Evolutionary conservation across 2,113 vertebrate genomes (phyloP), one percentile per base, ranked within the genome.

Genomic region (Holacanthus passer): DNA sequence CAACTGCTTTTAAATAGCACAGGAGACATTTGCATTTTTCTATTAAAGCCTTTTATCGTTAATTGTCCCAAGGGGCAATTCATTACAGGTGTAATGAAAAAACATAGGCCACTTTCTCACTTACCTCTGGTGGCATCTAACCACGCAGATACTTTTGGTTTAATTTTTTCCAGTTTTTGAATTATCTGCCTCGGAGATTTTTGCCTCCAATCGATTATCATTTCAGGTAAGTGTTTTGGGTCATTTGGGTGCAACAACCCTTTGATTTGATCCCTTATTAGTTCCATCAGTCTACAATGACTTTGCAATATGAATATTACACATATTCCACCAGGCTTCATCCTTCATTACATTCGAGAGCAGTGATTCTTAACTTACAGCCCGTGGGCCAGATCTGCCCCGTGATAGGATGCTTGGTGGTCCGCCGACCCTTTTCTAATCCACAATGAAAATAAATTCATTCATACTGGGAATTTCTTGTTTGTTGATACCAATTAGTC

Each of bases 11-110:
- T 8, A 63, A 22, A 47, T 7, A 24, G 11, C 13, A 62, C 20
- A 59, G n/a, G n/a, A n/a, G 12, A 59, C 27, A 31, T 27, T 53
- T 31, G 45, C 67, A 24, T 72, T 56, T 53, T 83, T n/a, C n/a
- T 48, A 37, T 59, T 32, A 37, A 47, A 7, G 43, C 45, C 27
- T 43, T 31, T 10, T 32, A 59, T 45, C 39, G 9, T 27, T 0
- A 3, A 2, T 60, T 52, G 53, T 62, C 22, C 69, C 7, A 43
- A 3, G 1, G 10, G 24, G 5, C 5, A 41, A 7, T 7, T 41
- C 39, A 41, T 35, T 35, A 35, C 35, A 13, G 10, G 5, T 9
- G 45, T 4, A 41, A 56, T 19, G 0, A 29, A 59, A 16, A 16
- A 58, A 22, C 43, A 60, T 11, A n/a, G n/a, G n/a, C n/a, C n/a